Base-by-base conservation (phyloP, 1,140 invertebrate species). In the Platyscapa corneri region DNA sequence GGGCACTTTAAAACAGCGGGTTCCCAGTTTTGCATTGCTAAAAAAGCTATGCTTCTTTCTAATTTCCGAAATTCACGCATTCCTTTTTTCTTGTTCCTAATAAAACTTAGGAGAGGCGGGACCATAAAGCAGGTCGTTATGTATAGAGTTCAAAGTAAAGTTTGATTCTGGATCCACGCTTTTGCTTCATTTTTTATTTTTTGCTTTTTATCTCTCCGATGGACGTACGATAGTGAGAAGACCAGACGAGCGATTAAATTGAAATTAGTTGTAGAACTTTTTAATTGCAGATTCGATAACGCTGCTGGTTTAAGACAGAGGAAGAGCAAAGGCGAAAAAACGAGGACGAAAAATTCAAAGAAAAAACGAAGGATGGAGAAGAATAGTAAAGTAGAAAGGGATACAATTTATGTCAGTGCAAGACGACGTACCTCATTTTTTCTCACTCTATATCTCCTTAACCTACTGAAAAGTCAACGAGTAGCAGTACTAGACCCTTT, bases 271-370 rank as follows among this genome's bases (percentile, higher is more conserved):
- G 89, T 82, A 83, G 85, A 92, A 92, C 90, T 92, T 92, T 92
- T 91, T 92, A 92, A 92, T 92, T 92, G 90, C 90, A 89, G 90
- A 91, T 92, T 90, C 90, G 90, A 92, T 91, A 90, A 89, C 89
- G 86, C 88, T 83, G 75, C 46, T 78, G 85, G 84, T 75, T 86
- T 42, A 37, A n/a, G 14, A n/a, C 37, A 7, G 53, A 67, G 86
- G 86, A 85, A 83, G 86, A n/a, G 30, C 16, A 30, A 12, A 39
- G 83, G 79, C n/a, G 86, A n/a, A 6, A 23, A 23, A 32, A 10
- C 49, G 32, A 74, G 34, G 23, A 82, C 7, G 3, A 74, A 53
- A 53, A 53, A 18, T 3, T 2, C 6, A 16, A 14, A 39, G 85
- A 76, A 86, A 23, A 34, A 32, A 23, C 16, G 32, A 74, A 53